These are phyloP conservation scores for Clarias laeviceps DNA, from an alignment of 2,797 vertebrate genomes.

Conservation along the genomic window DNA sequence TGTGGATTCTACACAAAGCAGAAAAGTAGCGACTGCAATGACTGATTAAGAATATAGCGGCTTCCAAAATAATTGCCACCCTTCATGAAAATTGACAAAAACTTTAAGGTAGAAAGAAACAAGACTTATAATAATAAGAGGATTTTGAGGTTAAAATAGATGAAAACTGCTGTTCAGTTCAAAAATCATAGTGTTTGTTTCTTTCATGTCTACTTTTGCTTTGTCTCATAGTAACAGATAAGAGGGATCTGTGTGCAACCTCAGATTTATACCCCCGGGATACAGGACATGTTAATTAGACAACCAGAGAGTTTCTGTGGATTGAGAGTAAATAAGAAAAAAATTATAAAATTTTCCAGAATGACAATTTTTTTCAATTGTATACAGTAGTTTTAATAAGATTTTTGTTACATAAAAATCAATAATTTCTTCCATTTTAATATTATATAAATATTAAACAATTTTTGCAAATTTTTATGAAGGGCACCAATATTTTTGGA, in stretches of 20 bases:
- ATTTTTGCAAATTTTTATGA: neutral
- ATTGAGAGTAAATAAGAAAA: neutral
- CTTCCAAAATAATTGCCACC: neutral
- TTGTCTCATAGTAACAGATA: neutral
- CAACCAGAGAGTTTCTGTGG: neutral
- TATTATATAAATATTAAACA: no score
- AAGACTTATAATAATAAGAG: no score
- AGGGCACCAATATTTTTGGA: neutral
- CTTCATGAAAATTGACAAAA: neutral
- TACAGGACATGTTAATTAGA: neutral
- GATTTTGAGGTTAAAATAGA: neutral
- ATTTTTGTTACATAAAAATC: neutral
- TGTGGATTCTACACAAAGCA: conserved; percentile 72
- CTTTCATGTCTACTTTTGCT: neutral
- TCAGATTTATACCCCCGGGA: neutral
- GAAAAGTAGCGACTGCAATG: neutral
- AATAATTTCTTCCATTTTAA: neutral
- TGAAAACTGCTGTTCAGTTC: neutral
- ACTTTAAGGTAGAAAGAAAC: no score
- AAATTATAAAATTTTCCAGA: neutral
- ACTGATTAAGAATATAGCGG: neutral
- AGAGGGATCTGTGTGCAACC: neutral
- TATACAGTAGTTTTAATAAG: neutral
- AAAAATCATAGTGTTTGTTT: neutral
- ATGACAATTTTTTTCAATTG: neutral